Conservation (phyloP, 2,888 invertebrate species). For the Formica aserva region DNA sequence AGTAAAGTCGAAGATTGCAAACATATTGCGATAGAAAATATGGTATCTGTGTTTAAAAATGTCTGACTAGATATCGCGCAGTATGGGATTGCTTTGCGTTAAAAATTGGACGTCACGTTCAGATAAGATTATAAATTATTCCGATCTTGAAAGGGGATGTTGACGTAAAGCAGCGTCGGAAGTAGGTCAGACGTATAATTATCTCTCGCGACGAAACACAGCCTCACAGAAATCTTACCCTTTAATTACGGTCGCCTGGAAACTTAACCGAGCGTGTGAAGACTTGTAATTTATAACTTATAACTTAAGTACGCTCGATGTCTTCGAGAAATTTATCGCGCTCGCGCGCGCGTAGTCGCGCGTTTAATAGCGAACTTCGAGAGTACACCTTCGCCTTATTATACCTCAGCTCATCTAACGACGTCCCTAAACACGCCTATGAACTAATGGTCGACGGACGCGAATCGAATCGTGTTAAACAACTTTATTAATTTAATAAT, state of each 20-base stretch:
- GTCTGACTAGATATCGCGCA: neutral
- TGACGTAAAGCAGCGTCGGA: conserved; percentile 50
- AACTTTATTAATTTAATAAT: neutral
- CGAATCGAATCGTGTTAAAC: conserved; percentile 31
- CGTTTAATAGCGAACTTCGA: conserved; percentile 50
- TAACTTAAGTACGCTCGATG: conserved; percentile 57
- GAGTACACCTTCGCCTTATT: conserved; percentile 43
- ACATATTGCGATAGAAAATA: conserved; percentile 5
- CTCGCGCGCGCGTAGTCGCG: conserved; percentile 34
- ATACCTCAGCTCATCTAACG: conserved; percentile 32
- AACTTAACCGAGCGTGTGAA: conserved; percentile 59
- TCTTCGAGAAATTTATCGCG: conserved; percentile 55
- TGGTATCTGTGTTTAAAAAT: conserved; percentile 7
- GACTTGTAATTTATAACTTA: conserved; percentile 66
- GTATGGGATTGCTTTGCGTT: neutral
- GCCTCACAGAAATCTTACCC: conserved; percentile 64
- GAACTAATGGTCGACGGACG: neutral
- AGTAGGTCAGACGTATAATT: conserved; percentile 68
- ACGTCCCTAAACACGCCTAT: conserved; percentile 21
- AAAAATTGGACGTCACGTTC: conserved; percentile 20
- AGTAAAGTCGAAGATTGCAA: neutral
- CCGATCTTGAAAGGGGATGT: conserved; percentile 50
- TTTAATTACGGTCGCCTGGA: conserved; percentile 67
- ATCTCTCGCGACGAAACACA: conserved; percentile 61
- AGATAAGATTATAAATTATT: conserved; percentile 43